Percentiles rank a stretch among this genome's conserved stretches.
phyloP scores from a whole-genome alignment of 2,113 vertebrate species.

The human region DNA sequence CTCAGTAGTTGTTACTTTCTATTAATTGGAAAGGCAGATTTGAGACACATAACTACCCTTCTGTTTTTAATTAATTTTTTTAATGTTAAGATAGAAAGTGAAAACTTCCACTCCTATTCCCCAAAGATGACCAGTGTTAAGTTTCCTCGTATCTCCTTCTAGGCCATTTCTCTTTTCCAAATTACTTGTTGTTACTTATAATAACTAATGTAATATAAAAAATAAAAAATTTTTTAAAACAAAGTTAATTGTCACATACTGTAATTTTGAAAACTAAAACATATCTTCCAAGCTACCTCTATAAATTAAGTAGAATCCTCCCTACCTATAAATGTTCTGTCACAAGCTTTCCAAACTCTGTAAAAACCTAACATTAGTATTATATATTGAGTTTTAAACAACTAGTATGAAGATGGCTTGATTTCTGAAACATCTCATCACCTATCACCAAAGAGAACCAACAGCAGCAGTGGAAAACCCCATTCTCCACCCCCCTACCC shows the following conservation, averaged over 20 bases:
- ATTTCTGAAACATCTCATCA: constrained; percentile 48
- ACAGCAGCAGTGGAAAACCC: neutral
- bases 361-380: neutral
- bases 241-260: neutral
- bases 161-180: constrained; percentile 27
- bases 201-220: too few relatives aligned
- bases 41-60: neutral
- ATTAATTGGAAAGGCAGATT: constrained; percentile 14
- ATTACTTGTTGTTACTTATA: neutral
- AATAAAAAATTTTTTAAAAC: too few relatives aligned
- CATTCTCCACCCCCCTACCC: neutral
- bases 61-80: constrained; percentile 3
- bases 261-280: neutral
- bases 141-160: neutral
- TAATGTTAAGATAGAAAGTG: neutral
- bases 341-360: neutral
- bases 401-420: neutral
- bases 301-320: neutral
- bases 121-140: constrained; percentile 10
- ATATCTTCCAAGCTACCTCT: constrained; percentile 6
- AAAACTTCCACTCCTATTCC: constrained; percentile 13
- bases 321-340: neutral
- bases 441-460: constrained; percentile 34
- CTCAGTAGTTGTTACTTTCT: neutral
- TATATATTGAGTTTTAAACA: neutral